phyloP scores from a whole-genome alignment of 2,113 vertebrate genomes.

The Sterrhoptilus dennistouni region DNA sequence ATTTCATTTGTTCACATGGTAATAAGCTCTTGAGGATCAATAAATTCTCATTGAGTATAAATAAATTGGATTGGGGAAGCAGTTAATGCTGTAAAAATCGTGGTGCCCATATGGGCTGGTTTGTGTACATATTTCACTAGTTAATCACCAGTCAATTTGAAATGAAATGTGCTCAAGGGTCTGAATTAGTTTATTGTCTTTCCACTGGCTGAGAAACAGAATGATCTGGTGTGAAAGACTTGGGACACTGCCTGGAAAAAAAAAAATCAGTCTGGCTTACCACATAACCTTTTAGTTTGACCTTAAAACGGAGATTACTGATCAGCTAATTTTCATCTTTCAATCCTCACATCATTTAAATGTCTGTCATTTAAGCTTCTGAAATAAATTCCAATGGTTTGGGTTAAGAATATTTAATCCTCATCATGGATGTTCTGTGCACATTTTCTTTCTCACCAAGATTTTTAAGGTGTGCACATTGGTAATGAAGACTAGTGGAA shows the following conservation, averaged over 20 bases:
- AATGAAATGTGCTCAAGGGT: neutral
- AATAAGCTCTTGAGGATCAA: constrained; percentile 23
- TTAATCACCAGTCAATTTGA: neutral
- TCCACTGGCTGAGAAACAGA: neutral
- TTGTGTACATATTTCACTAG: neutral
- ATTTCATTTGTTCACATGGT: constrained; percentile 9
- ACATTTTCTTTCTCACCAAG: neutral
- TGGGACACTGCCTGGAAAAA: neutral
- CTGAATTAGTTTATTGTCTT: neutral
- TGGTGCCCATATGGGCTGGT: neutral
- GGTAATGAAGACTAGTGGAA: neutral
- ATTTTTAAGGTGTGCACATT: neutral
- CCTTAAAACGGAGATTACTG: neutral
- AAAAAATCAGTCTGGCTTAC: neutral
- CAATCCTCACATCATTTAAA: neutral
- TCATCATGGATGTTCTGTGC: neutral
- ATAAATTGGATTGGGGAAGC: neutral
- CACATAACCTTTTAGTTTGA: neutral
- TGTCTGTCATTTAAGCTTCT: neutral
- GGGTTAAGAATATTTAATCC: neutral
- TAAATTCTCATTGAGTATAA: constrained; percentile 29
- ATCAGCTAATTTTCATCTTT: neutral
- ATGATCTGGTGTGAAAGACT: neutral
- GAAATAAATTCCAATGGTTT: neutral
- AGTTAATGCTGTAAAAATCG: neutral